Percentiles rank a stretch among this genome's conserved stretches.
Evolutionary conservation across 1,140 invertebrate genomes (phyloP).

Genomic region (Dendroctonus valens): DNA sequence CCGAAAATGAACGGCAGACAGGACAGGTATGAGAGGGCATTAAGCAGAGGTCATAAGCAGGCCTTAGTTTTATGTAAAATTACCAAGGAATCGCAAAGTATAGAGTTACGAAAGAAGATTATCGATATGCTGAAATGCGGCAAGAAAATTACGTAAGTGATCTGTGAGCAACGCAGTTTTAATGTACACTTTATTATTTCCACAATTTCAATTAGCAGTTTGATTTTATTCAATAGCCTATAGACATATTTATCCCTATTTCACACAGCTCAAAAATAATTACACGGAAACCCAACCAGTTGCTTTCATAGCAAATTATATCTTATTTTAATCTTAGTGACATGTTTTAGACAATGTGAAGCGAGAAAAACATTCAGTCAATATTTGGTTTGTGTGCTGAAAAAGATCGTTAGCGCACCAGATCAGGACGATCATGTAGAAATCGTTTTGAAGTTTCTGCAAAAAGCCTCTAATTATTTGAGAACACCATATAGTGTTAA

Average conservation of each 20-base stretch:
- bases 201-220: no score
- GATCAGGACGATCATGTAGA: constrained; percentile 63
- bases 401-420: constrained; percentile 61
- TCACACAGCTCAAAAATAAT: neutral
- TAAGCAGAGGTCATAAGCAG: constrained; percentile 58
- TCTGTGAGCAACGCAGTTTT: neutral
- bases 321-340: constrained; percentile 21
- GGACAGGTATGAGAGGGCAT: constrained; percentile 60
- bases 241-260: no score
- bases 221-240: no score
- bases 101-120: constrained; percentile 44
- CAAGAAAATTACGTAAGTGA: constrained; percentile 47
- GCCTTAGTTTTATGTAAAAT: constrained; percentile 41
- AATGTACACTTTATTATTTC: no score
- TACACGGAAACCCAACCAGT: neutral
- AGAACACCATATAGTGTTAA: constrained; percentile 73
- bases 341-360: constrained; percentile 56
- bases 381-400: constrained; percentile 77
- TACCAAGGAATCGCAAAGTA: constrained; percentile 39
- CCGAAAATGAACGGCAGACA: constrained; percentile 38
- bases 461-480: constrained; percentile 73
- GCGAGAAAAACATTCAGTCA: constrained; percentile 79
- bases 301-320: neutral
- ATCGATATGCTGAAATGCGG: constrained; percentile 46
- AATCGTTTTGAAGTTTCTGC: constrained; percentile 80